Conservation (phyloP, 1,140 invertebrate species). For the Sitophilus oryzae region DNA sequence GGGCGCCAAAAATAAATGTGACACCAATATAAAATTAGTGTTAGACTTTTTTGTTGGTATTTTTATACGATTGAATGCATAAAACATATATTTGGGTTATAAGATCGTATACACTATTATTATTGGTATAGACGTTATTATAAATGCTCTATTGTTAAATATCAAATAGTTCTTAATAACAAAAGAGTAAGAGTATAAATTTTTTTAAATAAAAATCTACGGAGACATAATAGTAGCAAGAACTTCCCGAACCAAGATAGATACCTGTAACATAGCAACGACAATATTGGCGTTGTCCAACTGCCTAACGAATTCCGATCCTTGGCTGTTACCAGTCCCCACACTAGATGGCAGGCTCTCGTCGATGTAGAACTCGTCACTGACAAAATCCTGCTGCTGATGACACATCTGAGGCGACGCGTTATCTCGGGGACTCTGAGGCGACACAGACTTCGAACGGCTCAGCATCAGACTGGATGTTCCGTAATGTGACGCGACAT, state of each 20-base stretch:
- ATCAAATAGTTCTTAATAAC: no score
- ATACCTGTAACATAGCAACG: slow-evolving; percentile 60
- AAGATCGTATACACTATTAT: no score
- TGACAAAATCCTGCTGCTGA: slow-evolving; percentile 58
- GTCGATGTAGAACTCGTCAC: slow-evolving; percentile 80
- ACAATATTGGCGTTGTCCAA: slow-evolving; percentile 57
- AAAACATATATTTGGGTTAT: no score
- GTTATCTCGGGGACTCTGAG: slow-evolving; percentile 38
- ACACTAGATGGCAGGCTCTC: slow-evolving; percentile 67
- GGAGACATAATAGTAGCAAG: no score
- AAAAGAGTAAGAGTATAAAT: no score
- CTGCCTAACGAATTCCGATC: slow-evolving; percentile 43
- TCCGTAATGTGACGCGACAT: slow-evolving; percentile 9
- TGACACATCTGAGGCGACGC: slow-evolving; percentile 33
- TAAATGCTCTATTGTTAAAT: no score
- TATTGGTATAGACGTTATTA: no score
- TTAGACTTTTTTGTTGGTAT: no score
- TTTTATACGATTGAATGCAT: no score
- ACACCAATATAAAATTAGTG: no score
- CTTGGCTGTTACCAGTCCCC: slow-evolving; percentile 53
- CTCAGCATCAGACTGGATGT: slow-evolving; percentile 26
- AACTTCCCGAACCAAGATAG: slow-evolving; percentile 24
- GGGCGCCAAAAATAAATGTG: no score
- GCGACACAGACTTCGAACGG: slow-evolving; percentile 39
- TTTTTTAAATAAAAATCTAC: no score